Evolutionary conservation across 30 jellyfish, hydroid and myxozoan species (phyloP).

Genomic region (Turritopsis dohrnii): DNA sequence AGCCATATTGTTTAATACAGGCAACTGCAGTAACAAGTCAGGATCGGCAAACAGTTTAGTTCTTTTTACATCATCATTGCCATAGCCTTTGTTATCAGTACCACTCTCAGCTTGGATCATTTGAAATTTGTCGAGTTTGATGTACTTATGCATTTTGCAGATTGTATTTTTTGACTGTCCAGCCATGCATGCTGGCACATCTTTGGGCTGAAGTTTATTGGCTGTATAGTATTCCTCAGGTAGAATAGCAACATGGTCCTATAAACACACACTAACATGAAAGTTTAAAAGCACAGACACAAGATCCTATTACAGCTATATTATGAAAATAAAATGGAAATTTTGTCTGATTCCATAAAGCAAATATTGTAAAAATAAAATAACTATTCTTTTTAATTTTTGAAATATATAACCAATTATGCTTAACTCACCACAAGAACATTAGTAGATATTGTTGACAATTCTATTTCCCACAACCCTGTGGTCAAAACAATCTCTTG

Average conservation of each 20-base stretch:
- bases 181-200: slow-evolving; percentile 43
- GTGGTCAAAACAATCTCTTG: slow-evolving; percentile 24
- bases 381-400: neutral
- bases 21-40: slow-evolving; percentile 43
- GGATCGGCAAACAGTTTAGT: slow-evolving; percentile 50
- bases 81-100: slow-evolving; percentile 16
- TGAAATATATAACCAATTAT: neutral
- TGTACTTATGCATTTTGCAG: slow-evolving; percentile 47
- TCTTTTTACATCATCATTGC: slow-evolving; percentile 7
- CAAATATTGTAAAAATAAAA: neutral
- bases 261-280: neutral
- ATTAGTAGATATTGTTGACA: slow-evolving; percentile 45
- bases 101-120: slow-evolving; percentile 38
- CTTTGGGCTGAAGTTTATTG: slow-evolving; percentile 16
- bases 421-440: slow-evolving; percentile 41
- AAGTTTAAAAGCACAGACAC: neutral
- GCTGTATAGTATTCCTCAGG: slow-evolving; percentile 65
- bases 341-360: neutral
- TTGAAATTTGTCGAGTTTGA: slow-evolving; percentile 5
- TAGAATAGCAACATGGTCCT: slow-evolving; percentile 70
- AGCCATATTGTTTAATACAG: slow-evolving; percentile 29
- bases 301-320: neutral
- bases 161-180: slow-evolving; percentile 20
- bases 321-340: neutral
- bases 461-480: slow-evolving; percentile 54